Base-by-base conservation (phyloP, 2,797 vertebrate species). In the Balearica regulorum region DNA sequence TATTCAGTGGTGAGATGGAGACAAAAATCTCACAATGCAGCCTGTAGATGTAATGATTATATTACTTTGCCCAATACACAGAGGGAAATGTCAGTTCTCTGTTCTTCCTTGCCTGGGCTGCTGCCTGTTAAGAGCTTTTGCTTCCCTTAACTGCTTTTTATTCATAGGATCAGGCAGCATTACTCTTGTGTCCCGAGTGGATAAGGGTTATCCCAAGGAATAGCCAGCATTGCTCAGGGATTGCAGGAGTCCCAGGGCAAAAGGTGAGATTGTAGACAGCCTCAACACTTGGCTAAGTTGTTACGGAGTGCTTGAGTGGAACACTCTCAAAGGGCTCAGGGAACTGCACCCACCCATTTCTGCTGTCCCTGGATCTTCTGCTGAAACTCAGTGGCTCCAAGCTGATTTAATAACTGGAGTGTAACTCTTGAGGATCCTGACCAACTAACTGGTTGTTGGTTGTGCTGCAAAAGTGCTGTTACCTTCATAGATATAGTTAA, bases 221-320 rank as follows among this genome's bases (percentile, higher is more conserved):
- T 8, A 66, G 58, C 39, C 68, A 15, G 19, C 39, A 15, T 66
- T 62, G 39, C 43, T 78, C 37, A 60, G 46, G 65, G 65, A 65
- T 68, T 86, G 68, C 78, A 53, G 87, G 89, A 72, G 17, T 43
- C 51, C 66, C 1, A 9, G 48, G 54, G 86, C 78, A 69, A 81
- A 54, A 84, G 33, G n/a, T 20, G 83, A 71, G 58, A 28, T 33
- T 54, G 51, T 37, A 83, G 46, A 39, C 60, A 25, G 58, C 39
- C 43, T 87, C 43, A 46, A 18, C 37, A 14, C 13, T 70, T 61
- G 65, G 37, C 29, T 31, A 61, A 69, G 6, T 2, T 72, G 7
- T 35, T 62, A 5, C 0, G 3, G 31, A 46, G 37, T 41, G 48
- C 37, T 71, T 21, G 53, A 78, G 25, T 1, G 0, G n/a, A 77